Evolutionary conservation across 2,113 vertebrate species (phyloP).

Genomic region (Colossoma macropomum): DNA sequence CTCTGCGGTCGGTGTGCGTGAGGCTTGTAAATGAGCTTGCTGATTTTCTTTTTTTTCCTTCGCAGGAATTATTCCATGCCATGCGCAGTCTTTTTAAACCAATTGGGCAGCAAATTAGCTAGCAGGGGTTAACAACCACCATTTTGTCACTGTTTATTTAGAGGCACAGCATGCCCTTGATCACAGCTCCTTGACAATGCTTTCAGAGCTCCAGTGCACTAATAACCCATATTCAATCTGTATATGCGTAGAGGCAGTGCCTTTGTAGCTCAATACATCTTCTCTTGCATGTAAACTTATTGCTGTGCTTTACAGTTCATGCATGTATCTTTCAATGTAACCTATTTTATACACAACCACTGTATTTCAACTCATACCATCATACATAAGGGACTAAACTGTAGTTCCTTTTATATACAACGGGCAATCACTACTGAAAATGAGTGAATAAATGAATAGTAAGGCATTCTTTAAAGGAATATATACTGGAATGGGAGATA

Average conservation of each 20-base stretch:
- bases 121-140: slow-evolving; percentile 57
- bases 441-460: too few relatives aligned
- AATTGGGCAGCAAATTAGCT: slow-evolving; percentile 63
- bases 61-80: slow-evolving; percentile 46
- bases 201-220: slow-evolving; percentile 38
- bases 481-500: too few relatives aligned
- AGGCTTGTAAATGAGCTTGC: slow-evolving; percentile 34
- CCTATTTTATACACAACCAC: not conserved
- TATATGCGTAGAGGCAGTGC: not conserved
- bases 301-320: not conserved
- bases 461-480: too few relatives aligned
- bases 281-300: not conserved
- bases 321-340: not conserved
- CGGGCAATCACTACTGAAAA: too few relatives aligned
- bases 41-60: slow-evolving; percentile 24
- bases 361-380: not conserved
- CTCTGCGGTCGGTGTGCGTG: slow-evolving; percentile 10
- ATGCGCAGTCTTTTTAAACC: slow-evolving; percentile 54
- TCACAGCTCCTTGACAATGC: slow-evolving; percentile 46
- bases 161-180: slow-evolving; percentile 52
- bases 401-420: not conserved
- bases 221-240: slow-evolving; percentile 24
- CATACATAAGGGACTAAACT: too few relatives aligned
- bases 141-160: slow-evolving; percentile 61
- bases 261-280: not conserved